Percentiles rank a stretch among this genome's conserved stretches.
phyloP scores from a whole-genome alignment of 2,888 invertebrate species.

The Nezara viridula region DNA sequence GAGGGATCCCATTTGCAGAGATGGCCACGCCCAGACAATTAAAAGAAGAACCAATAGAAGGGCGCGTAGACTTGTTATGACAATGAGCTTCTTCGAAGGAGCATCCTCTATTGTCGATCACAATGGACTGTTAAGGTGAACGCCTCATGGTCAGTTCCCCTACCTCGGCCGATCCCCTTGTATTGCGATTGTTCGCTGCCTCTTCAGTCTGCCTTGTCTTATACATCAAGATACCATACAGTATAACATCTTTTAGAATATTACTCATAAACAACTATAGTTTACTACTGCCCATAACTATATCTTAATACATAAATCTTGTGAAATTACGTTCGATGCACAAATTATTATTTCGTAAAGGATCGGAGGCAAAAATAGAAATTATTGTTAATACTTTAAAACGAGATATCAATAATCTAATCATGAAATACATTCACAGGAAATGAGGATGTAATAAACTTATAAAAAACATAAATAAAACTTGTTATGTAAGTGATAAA shows the following conservation, averaged over 20 bases:
- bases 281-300: no score
- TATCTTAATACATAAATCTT: no score
- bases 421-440: no score
- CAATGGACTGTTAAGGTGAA: conserved; percentile 49
- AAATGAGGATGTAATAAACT: no score
- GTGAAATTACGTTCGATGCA: no score
- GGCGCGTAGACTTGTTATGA: not conserved
- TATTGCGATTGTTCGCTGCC: not conserved
- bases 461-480: no score
- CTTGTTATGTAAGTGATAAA: no score
- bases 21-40: conserved; percentile 20
- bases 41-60: conserved; percentile 23
- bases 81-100: conserved; percentile 37
- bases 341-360: no score
- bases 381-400: no score
- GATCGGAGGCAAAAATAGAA: no score
- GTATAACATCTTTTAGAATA: not conserved
- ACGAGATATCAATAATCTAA: no score
- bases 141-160: conserved; percentile 45
- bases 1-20: not conserved
- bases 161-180: not conserved
- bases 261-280: no score
- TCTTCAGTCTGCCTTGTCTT: not conserved
- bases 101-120: conserved; percentile 43
- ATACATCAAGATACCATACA: not conserved